These are phyloP conservation scores for Holothuria glaberrima DNA, from an alignment of 35 echinoderm and acorn worm genomes.

Conservation along the genomic window DNA sequence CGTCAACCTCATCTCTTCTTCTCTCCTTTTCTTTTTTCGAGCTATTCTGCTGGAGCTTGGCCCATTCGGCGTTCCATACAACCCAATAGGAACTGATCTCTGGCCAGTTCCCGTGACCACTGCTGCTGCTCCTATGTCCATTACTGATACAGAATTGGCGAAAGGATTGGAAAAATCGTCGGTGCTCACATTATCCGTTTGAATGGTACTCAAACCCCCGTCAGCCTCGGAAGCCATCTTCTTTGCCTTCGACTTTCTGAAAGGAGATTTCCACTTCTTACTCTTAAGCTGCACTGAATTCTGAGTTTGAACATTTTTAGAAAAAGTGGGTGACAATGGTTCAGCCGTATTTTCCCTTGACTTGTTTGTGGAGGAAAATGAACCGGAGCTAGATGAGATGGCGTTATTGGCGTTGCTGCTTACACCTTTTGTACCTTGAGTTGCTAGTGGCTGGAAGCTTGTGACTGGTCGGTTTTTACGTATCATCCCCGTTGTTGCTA, in stretches of 20 bases:
- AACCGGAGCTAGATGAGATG: background rate
- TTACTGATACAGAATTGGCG: constrained; percentile 5
- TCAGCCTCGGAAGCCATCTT: background rate
- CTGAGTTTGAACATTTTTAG: background rate
- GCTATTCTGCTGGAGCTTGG: constrained; percentile 52
- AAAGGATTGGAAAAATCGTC: constrained; percentile 63
- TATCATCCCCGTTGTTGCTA: constrained; percentile 9
- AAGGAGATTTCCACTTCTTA: constrained; percentile 39
- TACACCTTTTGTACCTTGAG: background rate
- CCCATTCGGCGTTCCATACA: constrained; percentile 32
- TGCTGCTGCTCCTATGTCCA: background rate
- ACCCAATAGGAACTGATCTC: background rate
- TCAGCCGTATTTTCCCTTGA: background rate
- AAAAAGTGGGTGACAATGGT: background rate
- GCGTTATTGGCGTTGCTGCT: constrained; percentile 26
- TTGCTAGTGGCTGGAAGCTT: constrained; percentile 5
- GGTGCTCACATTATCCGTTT: background rate
- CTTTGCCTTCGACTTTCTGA: constrained; percentile 1
- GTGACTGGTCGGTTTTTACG: constrained; percentile 19
- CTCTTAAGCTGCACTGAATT: background rate
- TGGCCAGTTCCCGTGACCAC: background rate
- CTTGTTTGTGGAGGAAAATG: background rate
- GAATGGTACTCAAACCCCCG: background rate
- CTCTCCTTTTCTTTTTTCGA: constrained; percentile 68
- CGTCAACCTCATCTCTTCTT: constrained; percentile 90